These are phyloP conservation scores for Penaeus japonicus DNA, from an alignment of 1,140 invertebrate species.

Conservation along the genomic window DNA sequence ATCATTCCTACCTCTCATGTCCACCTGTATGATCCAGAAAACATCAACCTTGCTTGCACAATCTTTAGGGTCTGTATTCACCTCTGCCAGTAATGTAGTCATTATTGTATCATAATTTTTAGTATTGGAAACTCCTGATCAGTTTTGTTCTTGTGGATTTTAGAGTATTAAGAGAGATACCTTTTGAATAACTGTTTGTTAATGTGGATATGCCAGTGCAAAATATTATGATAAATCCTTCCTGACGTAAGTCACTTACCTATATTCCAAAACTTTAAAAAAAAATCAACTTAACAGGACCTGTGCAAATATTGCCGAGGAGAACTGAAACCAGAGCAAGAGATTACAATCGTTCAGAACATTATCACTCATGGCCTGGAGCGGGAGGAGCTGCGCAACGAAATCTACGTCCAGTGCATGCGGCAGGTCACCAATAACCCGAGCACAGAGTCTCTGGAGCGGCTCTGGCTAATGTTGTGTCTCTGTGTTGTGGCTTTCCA, in stretches of 20 bases:
- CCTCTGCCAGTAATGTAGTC: not conserved
- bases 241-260: too few relatives aligned
- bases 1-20: conserved; percentile 93
- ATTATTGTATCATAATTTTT: not conserved
- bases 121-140: not conserved
- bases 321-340: conserved; percentile 82
- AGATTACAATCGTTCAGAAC: conserved; percentile 82
- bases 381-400: conserved; percentile 86
- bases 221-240: too few relatives aligned
- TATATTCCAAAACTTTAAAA: too few relatives aligned
- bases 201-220: too few relatives aligned
- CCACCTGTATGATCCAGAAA: conserved; percentile 94
- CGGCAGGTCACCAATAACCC: conserved; percentile 86
- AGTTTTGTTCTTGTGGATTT: not conserved
- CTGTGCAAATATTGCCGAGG: conserved; percentile 86
- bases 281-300: conserved; percentile 70
- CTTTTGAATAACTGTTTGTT: not conserved
- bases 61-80: conserved; percentile 81
- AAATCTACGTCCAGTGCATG: conserved; percentile 88
- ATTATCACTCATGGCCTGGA: conserved; percentile 87
- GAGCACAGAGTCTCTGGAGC: conserved; percentile 77
- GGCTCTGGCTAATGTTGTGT: conserved; percentile 89
- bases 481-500: conserved; percentile 90
- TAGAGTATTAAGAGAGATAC: not conserved
- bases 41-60: conserved; percentile 86